Conservation (phyloP, 2,113 vertebrate species). For the Bubo blakistoni region DNA sequence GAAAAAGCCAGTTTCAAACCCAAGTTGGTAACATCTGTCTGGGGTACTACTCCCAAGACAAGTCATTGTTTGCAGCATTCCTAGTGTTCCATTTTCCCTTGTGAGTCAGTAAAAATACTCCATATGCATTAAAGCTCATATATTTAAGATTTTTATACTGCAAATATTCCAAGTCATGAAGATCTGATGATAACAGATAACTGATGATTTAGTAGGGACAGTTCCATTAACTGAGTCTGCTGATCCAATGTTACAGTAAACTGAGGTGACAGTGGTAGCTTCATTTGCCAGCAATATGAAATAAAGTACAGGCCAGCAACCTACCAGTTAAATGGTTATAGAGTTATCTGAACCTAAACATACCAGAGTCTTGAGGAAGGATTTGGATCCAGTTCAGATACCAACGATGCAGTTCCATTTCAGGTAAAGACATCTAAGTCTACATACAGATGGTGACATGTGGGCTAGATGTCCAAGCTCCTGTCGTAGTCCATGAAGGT, state of each 20-base stretch:
- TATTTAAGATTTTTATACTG: not conserved
- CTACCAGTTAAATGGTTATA: not conserved
- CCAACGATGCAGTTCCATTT: not conserved
- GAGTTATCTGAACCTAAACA: not conserved
- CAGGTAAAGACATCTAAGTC: not conserved
- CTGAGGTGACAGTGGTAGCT: not conserved
- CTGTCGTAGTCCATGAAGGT: not conserved
- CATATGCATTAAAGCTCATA: not conserved
- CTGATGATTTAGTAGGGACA: not conserved
- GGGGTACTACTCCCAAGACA: not conserved
- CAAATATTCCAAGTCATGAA: not conserved
- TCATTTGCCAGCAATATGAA: not conserved
- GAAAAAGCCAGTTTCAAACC: not conserved
- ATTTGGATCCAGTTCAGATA: not conserved
- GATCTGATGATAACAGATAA: not conserved
- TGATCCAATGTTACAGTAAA: not conserved
- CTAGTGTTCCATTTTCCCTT: not conserved
- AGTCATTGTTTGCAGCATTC: not conserved
- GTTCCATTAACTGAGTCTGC: not conserved
- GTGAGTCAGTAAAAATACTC: not conserved
- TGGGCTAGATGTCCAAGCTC: not conserved
- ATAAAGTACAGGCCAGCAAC: not conserved
- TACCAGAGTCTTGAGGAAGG: not conserved
- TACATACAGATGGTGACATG: not conserved
- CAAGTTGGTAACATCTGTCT: not conserved